Base-by-base conservation (phyloP, 2,113 vertebrate species). In the Haplotaxodon microlepis region DNA sequence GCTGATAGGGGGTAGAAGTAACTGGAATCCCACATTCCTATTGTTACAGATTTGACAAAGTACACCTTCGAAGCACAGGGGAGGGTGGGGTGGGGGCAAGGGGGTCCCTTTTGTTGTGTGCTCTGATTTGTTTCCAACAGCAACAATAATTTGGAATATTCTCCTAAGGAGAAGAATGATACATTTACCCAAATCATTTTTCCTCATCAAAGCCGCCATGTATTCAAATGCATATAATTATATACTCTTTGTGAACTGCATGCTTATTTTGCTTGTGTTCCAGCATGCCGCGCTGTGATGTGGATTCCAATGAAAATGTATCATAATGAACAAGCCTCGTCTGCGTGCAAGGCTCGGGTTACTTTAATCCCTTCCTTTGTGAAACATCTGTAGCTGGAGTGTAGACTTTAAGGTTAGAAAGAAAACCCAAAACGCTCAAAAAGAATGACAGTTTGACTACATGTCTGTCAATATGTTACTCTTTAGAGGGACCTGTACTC, bases 271-370 rank as follows among this genome's bases (percentile, higher is more conserved):
- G 93, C 93, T 94, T 94, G 93, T 90, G 94, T 94, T 93, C 95
- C 93, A 96, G 95, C 95, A 96, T 96, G 95, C 95, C 12, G 12
- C 91, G 90, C 96, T 86, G 93, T 96, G 96, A 96, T 93, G 95
- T 95, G 96, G 95, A 96, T 96, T 96, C 95, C 95, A 97, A 96
- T 97, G 95, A 97, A 97, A 97, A 92, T 50, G 82, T 16, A 78
- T 87, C 47, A 73, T 57, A 88, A 90, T 42, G 57, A 94, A 97
- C 96, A 96, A 94, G 96, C 94, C 96, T 95, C 92, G 92, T 96
- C 96, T 95, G 92, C 86, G 95, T 93, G 47, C 2, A 29, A 66
- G 96, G 87, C 96, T 97, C 96, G 84, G 92, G 93, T 98, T 97
- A 96, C 97, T 95, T 92, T 94, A 34, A 96, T 95, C 94, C 95